Evolutionary conservation across 2,113 vertebrate genomes (phyloP).

Genomic region (Marcusenius ussheri): DNA sequence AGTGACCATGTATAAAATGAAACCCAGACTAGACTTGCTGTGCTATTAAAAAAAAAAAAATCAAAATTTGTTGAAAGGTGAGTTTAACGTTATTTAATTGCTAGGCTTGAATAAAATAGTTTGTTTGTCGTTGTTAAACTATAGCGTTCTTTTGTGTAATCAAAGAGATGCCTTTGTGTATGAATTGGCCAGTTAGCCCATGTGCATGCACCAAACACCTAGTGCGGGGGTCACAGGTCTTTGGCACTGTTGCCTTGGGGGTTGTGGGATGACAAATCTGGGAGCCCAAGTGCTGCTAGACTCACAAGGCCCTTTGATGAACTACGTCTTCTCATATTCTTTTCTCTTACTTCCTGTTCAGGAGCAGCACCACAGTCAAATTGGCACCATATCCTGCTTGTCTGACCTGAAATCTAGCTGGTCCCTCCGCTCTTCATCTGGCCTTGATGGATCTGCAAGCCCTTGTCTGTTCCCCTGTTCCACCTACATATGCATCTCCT

Average conservation of each 20-base stretch:
- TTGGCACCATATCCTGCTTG: background rate
- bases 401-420: background rate
- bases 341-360: background rate
- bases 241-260: background rate
- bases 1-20: background rate
- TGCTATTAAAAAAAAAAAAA: background rate
- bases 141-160: background rate
- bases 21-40: background rate
- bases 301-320: background rate
- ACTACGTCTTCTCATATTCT: background rate
- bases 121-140: background rate
- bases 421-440: background rate
- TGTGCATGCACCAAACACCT: background rate
- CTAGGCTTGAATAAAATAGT: background rate
- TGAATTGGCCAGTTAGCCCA: background rate
- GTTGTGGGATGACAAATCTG: too few relatives aligned
- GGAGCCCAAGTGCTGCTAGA: background rate
- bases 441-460: background rate
- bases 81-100: background rate
- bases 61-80: background rate
- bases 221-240: background rate
- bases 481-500: background rate
- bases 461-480: background rate
- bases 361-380: background rate
- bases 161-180: background rate